Base-by-base conservation (phyloP, 1,140 invertebrate genomes). In the Asobara japonica region DNA sequence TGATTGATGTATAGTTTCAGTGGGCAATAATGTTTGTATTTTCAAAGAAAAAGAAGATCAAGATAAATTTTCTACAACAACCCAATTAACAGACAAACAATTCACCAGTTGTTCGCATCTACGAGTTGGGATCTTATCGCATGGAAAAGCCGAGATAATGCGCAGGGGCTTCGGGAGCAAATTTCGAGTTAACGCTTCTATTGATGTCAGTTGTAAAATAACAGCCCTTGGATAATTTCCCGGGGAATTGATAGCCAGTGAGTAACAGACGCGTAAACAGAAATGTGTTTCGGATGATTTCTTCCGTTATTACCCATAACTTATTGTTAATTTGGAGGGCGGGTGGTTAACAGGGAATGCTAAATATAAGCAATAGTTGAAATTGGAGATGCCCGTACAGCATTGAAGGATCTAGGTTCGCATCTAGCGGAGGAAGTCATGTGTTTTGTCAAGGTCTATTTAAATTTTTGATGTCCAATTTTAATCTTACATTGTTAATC, bases 1-100 rank as follows among this genome's bases (percentile, higher is more conserved):
- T n/a, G n/a, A n/a, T n/a, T n/a, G n/a, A n/a, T n/a, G n/a, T n/a
- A n/a, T n/a, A n/a, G n/a, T n/a, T n/a, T n/a, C n/a, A n/a, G n/a
- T n/a, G n/a, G n/a, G n/a, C n/a, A n/a, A n/a, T n/a, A n/a, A n/a
- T n/a, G n/a, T n/a, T n/a, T n/a, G n/a, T n/a, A n/a, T 31, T 25
- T 4, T 8, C 3, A 20, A 38, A 10, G 22, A 7, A 29, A 20
- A 31, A 27, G 36, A 51, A 13, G 48, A 51, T 29, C 4, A n/a
- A n/a, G n/a, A n/a, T n/a, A n/a, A n/a, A n/a, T n/a, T n/a, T n/a
- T n/a, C n/a, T n/a, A n/a, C n/a, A 51, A 51, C n/a, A 13, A 41
- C n/a, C n/a, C n/a, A n/a, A n/a, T n/a, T 71, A 33, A 62, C 16
- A 11, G 38, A 16, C 11, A 31, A 62, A 71, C 69, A 71, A 64